A percentile compares a stretch with the other conserved stretches of the same genome.
phyloP scores from a whole-genome alignment of 2,888 invertebrate species.

The Cremastinae sp. region DNA sequence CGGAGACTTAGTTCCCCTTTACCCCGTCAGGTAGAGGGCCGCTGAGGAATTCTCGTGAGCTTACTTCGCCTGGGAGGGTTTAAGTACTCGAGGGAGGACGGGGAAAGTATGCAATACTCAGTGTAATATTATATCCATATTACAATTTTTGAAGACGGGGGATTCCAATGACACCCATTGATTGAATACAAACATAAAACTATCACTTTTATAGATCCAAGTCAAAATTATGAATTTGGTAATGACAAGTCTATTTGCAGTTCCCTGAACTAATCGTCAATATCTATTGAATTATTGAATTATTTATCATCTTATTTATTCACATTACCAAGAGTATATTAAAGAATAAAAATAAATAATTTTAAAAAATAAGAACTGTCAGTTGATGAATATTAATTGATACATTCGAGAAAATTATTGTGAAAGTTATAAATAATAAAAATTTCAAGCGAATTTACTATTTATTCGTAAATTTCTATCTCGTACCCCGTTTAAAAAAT shows the following conservation, averaged over 20 bases:
- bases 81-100: neutral
- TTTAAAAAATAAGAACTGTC: neutral
- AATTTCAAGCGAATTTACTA: too few relatives aligned
- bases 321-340: too few relatives aligned
- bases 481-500: slow-evolving; percentile 62
- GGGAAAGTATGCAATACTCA: slow-evolving; percentile 13
- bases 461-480: slow-evolving; percentile 26
- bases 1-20: neutral
- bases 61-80: neutral
- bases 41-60: neutral
- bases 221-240: neutral
- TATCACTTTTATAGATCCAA: neutral
- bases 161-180: neutral
- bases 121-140: slow-evolving; percentile 63
- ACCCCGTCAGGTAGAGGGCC: neutral
- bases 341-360: too few relatives aligned
- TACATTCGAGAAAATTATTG: neutral
- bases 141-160: slow-evolving; percentile 39
- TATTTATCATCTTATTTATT: too few relatives aligned
- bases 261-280: too few relatives aligned
- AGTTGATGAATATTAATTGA: neutral
- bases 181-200: neutral
- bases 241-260: too few relatives aligned
- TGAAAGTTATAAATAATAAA: neutral
- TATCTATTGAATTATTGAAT: too few relatives aligned